Percentiles rank a stretch among this genome's conserved stretches.
Conservation (phyloP, 1,140 invertebrate genomes). For the Berghia stephanieae region DNA sequence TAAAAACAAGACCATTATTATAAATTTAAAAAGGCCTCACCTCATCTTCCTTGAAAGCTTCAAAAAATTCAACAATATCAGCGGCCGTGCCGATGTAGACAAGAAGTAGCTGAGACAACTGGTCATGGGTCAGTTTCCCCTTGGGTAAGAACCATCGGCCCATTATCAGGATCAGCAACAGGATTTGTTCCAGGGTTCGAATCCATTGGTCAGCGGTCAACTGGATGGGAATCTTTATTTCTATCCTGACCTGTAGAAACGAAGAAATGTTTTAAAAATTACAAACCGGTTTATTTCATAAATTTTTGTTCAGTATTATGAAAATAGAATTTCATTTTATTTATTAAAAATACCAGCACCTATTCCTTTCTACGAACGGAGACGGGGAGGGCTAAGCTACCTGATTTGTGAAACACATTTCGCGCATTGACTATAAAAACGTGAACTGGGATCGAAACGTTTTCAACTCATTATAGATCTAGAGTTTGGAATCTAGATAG, state of each 20-base stretch:
- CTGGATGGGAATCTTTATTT: conserved; percentile 52
- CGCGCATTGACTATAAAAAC: too few relatives aligned
- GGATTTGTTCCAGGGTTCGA: conserved; percentile 86
- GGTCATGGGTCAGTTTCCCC: conserved; percentile 85
- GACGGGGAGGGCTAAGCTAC: too few relatives aligned
- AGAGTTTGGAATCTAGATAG: too few relatives aligned
- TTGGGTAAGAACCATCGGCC: conserved; percentile 90
- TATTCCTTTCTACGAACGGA: too few relatives aligned
- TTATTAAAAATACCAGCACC: too few relatives aligned
- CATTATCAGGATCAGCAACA: conserved; percentile 90
- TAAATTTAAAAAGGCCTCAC: conserved; percentile 33
- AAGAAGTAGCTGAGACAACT: conserved; percentile 87
- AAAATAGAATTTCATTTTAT: too few relatives aligned
- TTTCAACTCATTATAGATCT: too few relatives aligned
- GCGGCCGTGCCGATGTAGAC: conserved; percentile 84
- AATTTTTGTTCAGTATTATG: neutral
- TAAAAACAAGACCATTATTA: neutral
- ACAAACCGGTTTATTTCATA: neutral
- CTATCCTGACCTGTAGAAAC: conserved; percentile 38
- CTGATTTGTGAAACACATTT: too few relatives aligned
- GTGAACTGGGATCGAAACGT: too few relatives aligned
- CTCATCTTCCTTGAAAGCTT: conserved; percentile 77
- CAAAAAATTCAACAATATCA: conserved; percentile 96
- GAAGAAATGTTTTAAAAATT: neutral
- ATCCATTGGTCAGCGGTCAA: conserved; percentile 73